Evolutionary conservation across 1,140 invertebrate genomes (phyloP), one percentile per base, ranked within the genome.

Genomic region (Dolichoris vasculosae): DNA sequence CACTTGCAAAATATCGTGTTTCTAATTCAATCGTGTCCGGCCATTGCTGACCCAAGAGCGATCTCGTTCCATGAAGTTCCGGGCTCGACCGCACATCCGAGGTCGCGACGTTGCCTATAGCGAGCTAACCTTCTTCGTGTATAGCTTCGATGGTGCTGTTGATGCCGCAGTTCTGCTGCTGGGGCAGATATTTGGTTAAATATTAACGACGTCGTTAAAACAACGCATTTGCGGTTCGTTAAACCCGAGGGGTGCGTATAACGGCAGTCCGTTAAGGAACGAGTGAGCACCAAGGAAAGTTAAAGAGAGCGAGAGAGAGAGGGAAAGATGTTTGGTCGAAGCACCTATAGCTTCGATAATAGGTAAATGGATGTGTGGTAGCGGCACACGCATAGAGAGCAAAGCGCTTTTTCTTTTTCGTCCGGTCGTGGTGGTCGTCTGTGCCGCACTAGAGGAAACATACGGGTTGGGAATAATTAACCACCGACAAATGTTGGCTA

Each of bases 161-260:
- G 63, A 59, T 48, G 3, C 43, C 30, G 26, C 20, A 11, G 67
- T 35, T 35, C 7, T 40, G 73, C 71, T 23, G 38, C 46, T 40
- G 82, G 87, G 78, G 83, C 83, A 90, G 90, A 91, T 92, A 93
- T 93, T 93, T 92, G 88, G 91, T 93, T 93, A 92, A 93, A 93
- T 93, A 93, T 93, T 93, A 93, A 93, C 90, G 92, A 92, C 90
- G 91, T 93, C 92, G 92, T 93, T 93, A 93, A 93, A 93, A 91
- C 91, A 93, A 92, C 91, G 90, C 92, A 92, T 93, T 93, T 93
- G 92, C 91, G 92, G 92, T 93, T 92, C 91, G 91, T 93, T 93
- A 92, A 92, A 90, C 85, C 88, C 86, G 81, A 82, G 79, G 84
- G 84, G 59, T 77, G 79, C 63, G 80, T 69, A 35, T 82, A 63